Evolutionary conservation across 2,113 vertebrate genomes (phyloP), one percentile per base, ranked within the genome.

Genomic region (Ovis canadensis): DNA sequence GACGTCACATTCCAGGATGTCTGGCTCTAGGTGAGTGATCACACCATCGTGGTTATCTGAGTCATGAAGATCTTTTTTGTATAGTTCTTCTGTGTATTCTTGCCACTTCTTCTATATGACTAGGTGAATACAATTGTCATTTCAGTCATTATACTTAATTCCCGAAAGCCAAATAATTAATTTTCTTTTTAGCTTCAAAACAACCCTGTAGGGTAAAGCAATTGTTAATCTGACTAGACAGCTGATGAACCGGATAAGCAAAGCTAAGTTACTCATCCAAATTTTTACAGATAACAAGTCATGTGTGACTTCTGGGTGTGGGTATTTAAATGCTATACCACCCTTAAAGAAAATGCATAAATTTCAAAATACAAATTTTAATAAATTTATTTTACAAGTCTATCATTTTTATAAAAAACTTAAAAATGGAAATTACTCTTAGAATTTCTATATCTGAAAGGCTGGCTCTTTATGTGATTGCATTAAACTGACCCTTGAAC

Each of bases 111-210:
- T 67, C 64, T 67, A 36, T 36, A 27, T 91, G 78, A 59, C 29
- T 17, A 45, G 85, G 82, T 48, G 91, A 78, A 50, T n/a, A 55
- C 7, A 33, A 52, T 57, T 93, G 25, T 74, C 9, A 82, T 92
- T 97, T 96, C 19, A 12, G 45, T 77, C 84, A 50, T 91, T 90
- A 97, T 80, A 55, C 50, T 88, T 87, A 91, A 94, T 71, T 83
- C 50, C 48, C 9, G 13, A 86, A 77, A n/a, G 48, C 64, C 88
- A 80, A 83, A 50, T 77, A 71, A 91, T 62, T 7, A 82, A 36
- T 43, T 87, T 45, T 45, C 3, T 84, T 84, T 91, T 90, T n/a
- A 92, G 90, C 36, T 67, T 93, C 43, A 57, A 80, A 62, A 71
- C 6, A 74, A 31, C 7, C 67, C 52, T 43, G 1, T 54, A 67